Percentiles rank a stretch among this genome's conserved stretches.
These are phyloP conservation scores for Gephyroberyx darwinii DNA, from an alignment of 2,797 vertebrate species.

Conservation along the genomic window DNA sequence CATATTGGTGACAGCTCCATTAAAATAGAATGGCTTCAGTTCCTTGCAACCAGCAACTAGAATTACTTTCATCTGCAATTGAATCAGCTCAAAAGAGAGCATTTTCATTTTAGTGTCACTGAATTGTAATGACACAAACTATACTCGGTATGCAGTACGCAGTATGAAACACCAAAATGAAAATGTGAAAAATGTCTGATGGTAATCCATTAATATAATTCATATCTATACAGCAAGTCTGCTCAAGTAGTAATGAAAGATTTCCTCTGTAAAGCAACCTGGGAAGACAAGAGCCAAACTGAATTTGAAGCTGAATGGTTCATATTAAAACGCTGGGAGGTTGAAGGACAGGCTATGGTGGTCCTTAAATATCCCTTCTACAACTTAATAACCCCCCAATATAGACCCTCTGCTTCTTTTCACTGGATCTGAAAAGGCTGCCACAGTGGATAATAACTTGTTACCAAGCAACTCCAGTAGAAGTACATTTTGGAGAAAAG, in stretches of 20 bases:
- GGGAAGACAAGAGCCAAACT: slow-evolving; percentile 39
- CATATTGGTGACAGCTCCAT: slow-evolving; percentile 34
- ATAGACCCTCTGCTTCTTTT: slow-evolving; percentile 60
- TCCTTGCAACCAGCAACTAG: slow-evolving; percentile 15
- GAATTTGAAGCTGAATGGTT: slow-evolving; percentile 46
- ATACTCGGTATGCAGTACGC: too few species aligned
- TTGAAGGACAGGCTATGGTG: slow-evolving; percentile 58
- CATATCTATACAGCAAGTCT: slow-evolving; percentile 20
- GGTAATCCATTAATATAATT: slow-evolving; percentile 42
- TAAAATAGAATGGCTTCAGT: slow-evolving; percentile 35
- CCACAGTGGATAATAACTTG: slow-evolving; percentile 78
- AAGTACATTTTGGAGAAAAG: slow-evolving; percentile 60
- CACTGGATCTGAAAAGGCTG: slow-evolving; percentile 63
- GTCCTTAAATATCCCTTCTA: slow-evolving; percentile 63
- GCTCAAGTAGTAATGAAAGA: slow-evolving; percentile 22
- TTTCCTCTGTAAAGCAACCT: slow-evolving; percentile 29
- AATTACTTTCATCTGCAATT: slow-evolving; percentile 14
- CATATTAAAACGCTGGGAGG: slow-evolving; percentile 61
- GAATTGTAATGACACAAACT: slow-evolving; percentile 34
- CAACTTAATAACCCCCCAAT: slow-evolving; percentile 66
- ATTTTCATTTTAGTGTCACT: slow-evolving; percentile 19
- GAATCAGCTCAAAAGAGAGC: slow-evolving; percentile 27
- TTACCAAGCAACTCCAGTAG: slow-evolving; percentile 76
- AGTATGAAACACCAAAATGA: slow-evolving; percentile 24
- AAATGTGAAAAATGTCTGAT: slow-evolving; percentile 12